Evolutionary conservation across 2,888 invertebrate species (phyloP), one percentile per base, ranked within the genome.

Genomic region (Agriopis aurantiaria): DNA sequence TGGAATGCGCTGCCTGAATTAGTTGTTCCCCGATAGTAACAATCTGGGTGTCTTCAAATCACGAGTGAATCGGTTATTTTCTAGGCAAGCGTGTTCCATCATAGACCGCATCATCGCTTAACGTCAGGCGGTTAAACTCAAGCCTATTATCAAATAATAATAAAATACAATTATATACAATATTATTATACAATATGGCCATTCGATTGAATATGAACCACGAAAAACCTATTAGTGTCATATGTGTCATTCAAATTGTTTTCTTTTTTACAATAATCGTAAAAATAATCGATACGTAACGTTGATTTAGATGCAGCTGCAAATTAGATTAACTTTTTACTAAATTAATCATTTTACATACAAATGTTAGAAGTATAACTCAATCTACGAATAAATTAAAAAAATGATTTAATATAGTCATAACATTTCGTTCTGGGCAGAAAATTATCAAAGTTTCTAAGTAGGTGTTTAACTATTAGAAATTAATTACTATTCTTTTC

Each of bases 321-420:
- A 55, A 68, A 55, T 11, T 58, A 41, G 65, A 65, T 66, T 56
- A 43, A 41, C 67, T 23, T 23, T 69, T 65, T 58, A 43, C 4
- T 59, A 55, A 40, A 59, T 33, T 46, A n/a, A 14, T 45, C 41
- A 51, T 40, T 68, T 52, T n/a, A n/a, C n/a, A 57, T 65, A 10
- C 56, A 43, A 51, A 57, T 57, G 17, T 12, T 45, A 52, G 45
- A 65, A 58, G 58, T 58, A 33, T 58, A 65, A 33, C 14, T 43
- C 14, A 57, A 8, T 57, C 40, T 55, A 49, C 41, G 48, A 57
- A 58, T 65, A 51, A 58, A 62, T 62, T 53, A 23, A 23, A 23
- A 40, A 60, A 59, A 48, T 33, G 6, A 33, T 17, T n/a, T 12
- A 48, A 33, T 12, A 49, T 40, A 12, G 6, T 14, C n/a, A 51